These are phyloP conservation scores for Mesocricetus auratus DNA, from an alignment of 2,113 vertebrate genomes.

Conservation along the genomic window DNA sequence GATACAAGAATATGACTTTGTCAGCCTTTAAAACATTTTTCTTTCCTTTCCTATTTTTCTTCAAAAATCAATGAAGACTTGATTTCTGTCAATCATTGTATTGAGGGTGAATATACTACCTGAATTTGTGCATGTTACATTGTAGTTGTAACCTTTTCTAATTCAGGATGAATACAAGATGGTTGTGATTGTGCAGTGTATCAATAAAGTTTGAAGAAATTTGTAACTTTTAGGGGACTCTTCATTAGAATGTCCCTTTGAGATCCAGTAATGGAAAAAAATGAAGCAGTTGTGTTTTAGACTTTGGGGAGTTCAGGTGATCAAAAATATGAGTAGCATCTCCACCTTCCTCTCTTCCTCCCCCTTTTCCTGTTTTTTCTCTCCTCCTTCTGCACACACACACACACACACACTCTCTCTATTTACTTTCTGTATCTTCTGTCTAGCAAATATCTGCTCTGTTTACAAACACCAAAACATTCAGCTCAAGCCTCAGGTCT, in stretches of 20 bases:
- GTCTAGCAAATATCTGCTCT: neutral
- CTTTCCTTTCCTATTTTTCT: constrained; percentile 67
- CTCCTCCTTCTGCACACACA: neutral
- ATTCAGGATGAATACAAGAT: constrained; percentile 92
- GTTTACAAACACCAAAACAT: constrained; percentile 52
- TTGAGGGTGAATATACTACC: constrained; percentile 91
- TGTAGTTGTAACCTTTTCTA: constrained; percentile 94
- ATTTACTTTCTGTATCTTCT: neutral
- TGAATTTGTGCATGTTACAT: constrained; percentile 94
- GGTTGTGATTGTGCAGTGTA: constrained; percentile 95
- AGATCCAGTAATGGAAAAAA: neutral
- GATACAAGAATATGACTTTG: constrained; percentile 76
- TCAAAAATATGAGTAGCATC: neutral
- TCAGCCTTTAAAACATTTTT: constrained; percentile 73
- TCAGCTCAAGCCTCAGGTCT: neutral
- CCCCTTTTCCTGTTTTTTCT: neutral
- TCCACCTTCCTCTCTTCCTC: neutral
- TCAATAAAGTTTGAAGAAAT: constrained; percentile 93
- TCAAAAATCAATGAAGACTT: constrained; percentile 80
- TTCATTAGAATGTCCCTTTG: constrained; percentile 72
- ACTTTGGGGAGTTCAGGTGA: neutral
- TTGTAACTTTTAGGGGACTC: constrained; percentile 89
- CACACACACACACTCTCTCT: neutral
- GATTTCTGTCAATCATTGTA: constrained; percentile 89
- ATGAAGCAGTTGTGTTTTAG: neutral